Evolutionary conservation across 2,888 invertebrate genomes (phyloP).

Genomic region (Eupithecia pulchellata): DNA sequence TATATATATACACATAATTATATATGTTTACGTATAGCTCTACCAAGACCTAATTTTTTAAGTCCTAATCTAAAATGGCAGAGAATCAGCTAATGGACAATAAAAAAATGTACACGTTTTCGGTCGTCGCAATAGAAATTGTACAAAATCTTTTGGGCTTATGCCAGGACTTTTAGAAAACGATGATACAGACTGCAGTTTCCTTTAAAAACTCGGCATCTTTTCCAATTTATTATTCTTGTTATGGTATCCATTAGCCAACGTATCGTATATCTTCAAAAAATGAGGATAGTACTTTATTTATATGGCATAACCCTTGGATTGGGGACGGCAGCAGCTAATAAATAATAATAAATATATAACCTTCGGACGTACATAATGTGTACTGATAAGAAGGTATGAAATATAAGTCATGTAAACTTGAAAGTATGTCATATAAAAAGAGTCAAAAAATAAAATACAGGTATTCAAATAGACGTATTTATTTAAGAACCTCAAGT

Average conservation of each 20-base stretch:
- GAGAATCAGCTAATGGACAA: background rate
- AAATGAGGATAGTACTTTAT: background rate
- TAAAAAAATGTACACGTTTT: slow-evolving; percentile 15
- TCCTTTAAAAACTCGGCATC: slow-evolving; percentile 1
- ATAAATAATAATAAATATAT: no score
- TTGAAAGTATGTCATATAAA: background rate
- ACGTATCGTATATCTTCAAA: background rate
- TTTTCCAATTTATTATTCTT: slow-evolving; percentile 10
- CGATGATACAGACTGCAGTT: slow-evolving; percentile 19
- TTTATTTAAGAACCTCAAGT: background rate
- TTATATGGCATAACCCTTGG: background rate
- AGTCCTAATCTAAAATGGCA: background rate
- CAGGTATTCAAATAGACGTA: background rate
- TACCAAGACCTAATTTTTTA: background rate
- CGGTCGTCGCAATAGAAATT: slow-evolving; percentile 14
- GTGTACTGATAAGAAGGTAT: background rate
- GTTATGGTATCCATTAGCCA: background rate
- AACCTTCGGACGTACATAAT: background rate
- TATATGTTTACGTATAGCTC: background rate
- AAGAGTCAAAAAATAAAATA: background rate
- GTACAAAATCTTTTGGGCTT: slow-evolving; percentile 22
- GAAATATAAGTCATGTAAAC: background rate
- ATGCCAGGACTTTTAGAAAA: slow-evolving; percentile 23
- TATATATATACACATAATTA: no score
- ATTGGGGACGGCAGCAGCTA: background rate